Evolutionary conservation across 92 coral and sea anemone genomes (phyloP), one percentile per base, ranked within the genome.

Genomic region (Phenganax subtilis): DNA sequence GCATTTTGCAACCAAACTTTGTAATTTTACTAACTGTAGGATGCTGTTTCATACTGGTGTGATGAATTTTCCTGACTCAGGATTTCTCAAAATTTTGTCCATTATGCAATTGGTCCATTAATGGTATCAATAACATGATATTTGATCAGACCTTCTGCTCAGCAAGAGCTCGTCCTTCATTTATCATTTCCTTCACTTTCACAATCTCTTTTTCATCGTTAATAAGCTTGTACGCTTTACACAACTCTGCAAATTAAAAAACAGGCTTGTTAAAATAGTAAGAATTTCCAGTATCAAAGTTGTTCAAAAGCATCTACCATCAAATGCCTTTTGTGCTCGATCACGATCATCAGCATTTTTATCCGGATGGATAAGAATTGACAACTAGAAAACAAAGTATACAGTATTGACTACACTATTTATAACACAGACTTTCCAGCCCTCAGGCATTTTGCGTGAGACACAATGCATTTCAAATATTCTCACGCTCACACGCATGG

Each of bases 291-390:
- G 12, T 0, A 71, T 2, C 14, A 29, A 67, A 20, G 47, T n/a
- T 44, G 47, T 57, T 31, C 8, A 47, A 15, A 7, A 31, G 70
- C 31, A 1, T 80, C 71, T 85, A 94, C 98, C 98, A 81, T 94
- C 97, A 86, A 94, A 94, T 58, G 98, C 94, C 80, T 87, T 92
- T 55, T 94, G 97, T 77, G 98, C 97, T 85, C 90, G 91, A 9
- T 94, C 98, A 15, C 80, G 28, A 81, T 94, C 91, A n/a, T 94
- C 90, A 82, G 81, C 86, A 89, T 94, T 94, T 75, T 94, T 94
- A 84, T 94, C 98, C n/a, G 98, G 98, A 72, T 94, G 97, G 68
- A 94, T 92, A 56, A 94, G 88, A 78, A 93, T 88, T 20, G 98
- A 94, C 55, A 94, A 88, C 98, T 93, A 82, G 12, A 84, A 70